These are phyloP conservation scores for Suncus etruscus DNA, from an alignment of 2,113 vertebrate species.

Conservation along the genomic window DNA sequence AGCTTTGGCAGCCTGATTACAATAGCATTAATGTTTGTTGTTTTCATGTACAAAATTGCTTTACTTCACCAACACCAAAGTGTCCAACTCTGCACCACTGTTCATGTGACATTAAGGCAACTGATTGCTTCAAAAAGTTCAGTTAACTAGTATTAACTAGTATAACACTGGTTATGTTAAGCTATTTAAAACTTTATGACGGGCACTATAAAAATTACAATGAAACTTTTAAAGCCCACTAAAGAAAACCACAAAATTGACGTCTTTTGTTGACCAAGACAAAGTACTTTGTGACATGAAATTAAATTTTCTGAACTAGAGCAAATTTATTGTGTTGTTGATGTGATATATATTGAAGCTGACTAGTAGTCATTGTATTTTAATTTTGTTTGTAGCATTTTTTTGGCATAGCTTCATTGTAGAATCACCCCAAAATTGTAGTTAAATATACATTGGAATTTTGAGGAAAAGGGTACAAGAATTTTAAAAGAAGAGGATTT, in stretches of 20 bases:
- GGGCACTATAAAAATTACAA: slow-evolving; percentile 54
- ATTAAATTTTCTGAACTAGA: slow-evolving; percentile 48
- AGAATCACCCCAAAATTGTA: background rate
- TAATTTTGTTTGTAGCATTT: background rate
- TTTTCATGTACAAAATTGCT: too few relatives aligned
- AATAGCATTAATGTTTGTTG: too few relatives aligned
- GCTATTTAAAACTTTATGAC: slow-evolving; percentile 38
- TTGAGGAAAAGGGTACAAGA: background rate
- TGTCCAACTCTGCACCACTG: too few relatives aligned
- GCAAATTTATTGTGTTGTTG: slow-evolving; percentile 64
- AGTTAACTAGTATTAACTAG: background rate
- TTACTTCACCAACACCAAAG: too few relatives aligned
- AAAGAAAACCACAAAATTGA: slow-evolving; percentile 37
- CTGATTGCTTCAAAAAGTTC: background rate
- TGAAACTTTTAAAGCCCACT: slow-evolving; percentile 69
- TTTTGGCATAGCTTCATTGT: background rate
- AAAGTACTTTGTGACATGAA: slow-evolving; percentile 56
- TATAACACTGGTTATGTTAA: slow-evolving; percentile 1
- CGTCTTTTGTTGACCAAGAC: slow-evolving; percentile 70
- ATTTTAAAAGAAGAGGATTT: background rate
- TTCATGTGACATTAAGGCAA: background rate
- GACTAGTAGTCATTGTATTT: slow-evolving; percentile 62
- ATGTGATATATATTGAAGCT: slow-evolving; percentile 70
- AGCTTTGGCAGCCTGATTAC: too few relatives aligned
- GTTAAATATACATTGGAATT: background rate